Base-by-base conservation (phyloP, 2,113 vertebrate genomes). In the Crotalus tigris region DNA sequence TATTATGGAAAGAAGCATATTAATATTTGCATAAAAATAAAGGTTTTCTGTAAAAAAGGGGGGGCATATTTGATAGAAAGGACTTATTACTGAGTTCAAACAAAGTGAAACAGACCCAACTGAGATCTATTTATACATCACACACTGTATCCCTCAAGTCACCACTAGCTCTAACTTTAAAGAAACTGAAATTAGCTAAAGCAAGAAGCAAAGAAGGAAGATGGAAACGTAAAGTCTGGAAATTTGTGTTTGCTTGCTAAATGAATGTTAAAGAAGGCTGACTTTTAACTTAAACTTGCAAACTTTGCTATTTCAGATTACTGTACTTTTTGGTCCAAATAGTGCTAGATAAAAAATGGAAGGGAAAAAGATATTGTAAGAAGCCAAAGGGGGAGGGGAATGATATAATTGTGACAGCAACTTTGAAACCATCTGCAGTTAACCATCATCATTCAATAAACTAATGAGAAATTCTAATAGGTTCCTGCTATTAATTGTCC, bases 291-390 rank as follows among this genome's bases (percentile, higher is more conserved):
- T 46, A 87, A 91, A 8, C 54, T 81, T 46, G 17, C 39, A 69
- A 69, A 5, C 26, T 93, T 58, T 85, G 26, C 92, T 93, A 8
- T 46, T 92, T 92, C 54, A 93, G 10, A 33, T 64, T 33, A 87
- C 53, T 89, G 90, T n/a, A 11, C 26, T 85, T 94, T 85, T 21
- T 59, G 90, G 11, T 26, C 44, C 94, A 94, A 94, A 86, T 12
- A 8, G 13, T 23, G 64, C 90, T 6, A 17, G 51, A 93, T 94
- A 95, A 87, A 9, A 13, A 39, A 54, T 91, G 49, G 85, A 24
- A n/a, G 57, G 85, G 89, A 69, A 59, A 5, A 61, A 81, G 4
- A 29, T 19, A 86, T 33, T 26, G 6, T 46, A 13, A 29, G 15
- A 58, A 1, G 4, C 3, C 8, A 51, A 55, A 24, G n/a, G 1